phyloP scores from a whole-genome alignment of 2,113 vertebrate genomes.

The Zosterops hypoxanthus region DNA sequence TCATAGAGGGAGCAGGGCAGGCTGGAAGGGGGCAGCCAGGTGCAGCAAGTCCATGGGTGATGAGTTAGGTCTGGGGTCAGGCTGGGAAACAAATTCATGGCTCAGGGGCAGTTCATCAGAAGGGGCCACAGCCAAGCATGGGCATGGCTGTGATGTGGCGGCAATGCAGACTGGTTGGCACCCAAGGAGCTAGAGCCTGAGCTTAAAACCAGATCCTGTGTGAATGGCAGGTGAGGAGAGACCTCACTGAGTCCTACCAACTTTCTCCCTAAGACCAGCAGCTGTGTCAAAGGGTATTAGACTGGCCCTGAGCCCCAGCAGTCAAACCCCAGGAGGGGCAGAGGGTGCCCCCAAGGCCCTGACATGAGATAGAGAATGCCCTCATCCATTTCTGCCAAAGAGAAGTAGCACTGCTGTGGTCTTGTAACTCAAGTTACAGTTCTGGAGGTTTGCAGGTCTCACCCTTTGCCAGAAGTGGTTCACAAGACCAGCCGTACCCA shows the following conservation, averaged over 20 bases:
- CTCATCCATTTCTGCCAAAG: not conserved
- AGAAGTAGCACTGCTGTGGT: not conserved
- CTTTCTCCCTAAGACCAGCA: not conserved
- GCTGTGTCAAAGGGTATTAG: not conserved
- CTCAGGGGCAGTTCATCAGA: not conserved
- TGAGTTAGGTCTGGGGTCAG: not conserved
- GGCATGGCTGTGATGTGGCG: accelerated
- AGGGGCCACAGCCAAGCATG: not conserved
- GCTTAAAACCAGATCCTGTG: not conserved
- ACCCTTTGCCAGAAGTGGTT: not conserved
- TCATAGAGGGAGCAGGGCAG: not conserved
- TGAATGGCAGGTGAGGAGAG: not conserved
- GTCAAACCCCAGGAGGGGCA: not conserved
- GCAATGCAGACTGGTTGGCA: not conserved
- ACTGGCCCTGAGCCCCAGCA: not conserved
- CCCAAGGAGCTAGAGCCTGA: not conserved
- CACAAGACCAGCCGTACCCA: accelerated
- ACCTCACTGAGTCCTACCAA: not conserved
- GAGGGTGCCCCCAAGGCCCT: not conserved
- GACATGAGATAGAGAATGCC: not conserved
- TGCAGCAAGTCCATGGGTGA: not conserved
- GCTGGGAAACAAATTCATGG: not conserved
- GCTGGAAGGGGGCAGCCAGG: not conserved
- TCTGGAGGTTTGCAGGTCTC: not conserved
- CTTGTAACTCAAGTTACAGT: not conserved